Percentiles rank a stretch among this genome's conserved stretches.
Conservation (phyloP, 1,140 invertebrate species). For the Pachypsylla venusta region DNA sequence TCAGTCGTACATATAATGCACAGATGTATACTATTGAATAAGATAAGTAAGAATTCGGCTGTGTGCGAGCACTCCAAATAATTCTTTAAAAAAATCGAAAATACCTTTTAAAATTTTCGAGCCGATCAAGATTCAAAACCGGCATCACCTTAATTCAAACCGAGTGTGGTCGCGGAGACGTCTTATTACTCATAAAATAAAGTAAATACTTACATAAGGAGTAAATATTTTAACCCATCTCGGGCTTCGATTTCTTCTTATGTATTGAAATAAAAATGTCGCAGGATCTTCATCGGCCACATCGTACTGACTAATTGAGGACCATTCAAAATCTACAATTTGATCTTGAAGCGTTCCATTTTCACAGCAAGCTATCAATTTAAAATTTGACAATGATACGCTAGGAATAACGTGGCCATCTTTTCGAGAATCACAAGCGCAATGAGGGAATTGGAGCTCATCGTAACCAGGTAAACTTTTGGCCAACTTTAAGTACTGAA, state of each 20-base stretch:
- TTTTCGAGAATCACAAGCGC: constrained; percentile 83
- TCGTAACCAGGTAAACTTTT: constrained; percentile 79
- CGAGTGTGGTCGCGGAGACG: no score
- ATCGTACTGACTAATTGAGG: constrained; percentile 1
- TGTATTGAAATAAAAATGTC: neutral
- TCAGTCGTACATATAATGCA: no score
- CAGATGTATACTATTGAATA: no score
- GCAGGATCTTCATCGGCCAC: constrained; percentile 3
- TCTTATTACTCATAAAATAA: no score
- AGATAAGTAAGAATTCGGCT: no score
- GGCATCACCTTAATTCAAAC: no score
- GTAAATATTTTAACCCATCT: neutral
- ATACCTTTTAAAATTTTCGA: no score
- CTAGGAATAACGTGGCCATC: constrained; percentile 77
- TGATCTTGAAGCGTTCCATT: constrained; percentile 62
- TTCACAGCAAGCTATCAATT: constrained; percentile 72
- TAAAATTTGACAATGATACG: constrained; percentile 55
- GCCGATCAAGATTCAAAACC: no score
- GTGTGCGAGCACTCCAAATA: no score
- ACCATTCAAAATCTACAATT: constrained; percentile 21
- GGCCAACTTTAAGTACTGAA: constrained; percentile 67
- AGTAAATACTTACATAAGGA: neutral
- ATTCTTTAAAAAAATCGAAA: no score
- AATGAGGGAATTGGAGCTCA: constrained; percentile 85
- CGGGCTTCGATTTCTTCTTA: neutral